These are phyloP conservation scores for Leucopternis melanops DNA, from an alignment of 2,113 vertebrate genomes.

Conservation along the genomic window DNA sequence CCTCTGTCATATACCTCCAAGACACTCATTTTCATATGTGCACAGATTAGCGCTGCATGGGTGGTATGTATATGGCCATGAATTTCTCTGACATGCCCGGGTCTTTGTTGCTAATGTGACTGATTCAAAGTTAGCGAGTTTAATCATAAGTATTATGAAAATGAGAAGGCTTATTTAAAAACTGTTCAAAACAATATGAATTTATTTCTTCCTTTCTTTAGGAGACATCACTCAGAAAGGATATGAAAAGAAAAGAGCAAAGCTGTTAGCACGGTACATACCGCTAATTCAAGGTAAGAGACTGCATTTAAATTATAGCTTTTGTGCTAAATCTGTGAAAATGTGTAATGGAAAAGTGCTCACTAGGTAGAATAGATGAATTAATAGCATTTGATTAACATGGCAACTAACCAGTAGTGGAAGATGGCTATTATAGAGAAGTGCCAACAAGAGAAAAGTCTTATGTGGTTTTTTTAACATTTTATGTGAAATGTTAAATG, in stretches of 20 bases:
- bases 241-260: conserved; percentile 79
- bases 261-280: conserved; percentile 71
- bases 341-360: background rate
- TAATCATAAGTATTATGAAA: background rate
- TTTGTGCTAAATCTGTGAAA: background rate
- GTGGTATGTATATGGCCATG: background rate
- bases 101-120: background rate
- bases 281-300: conserved; percentile 74
- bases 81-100: background rate
- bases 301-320: background rate
- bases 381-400: background rate
- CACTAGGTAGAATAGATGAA: background rate
- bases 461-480: background rate
- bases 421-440: background rate
- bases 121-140: background rate
- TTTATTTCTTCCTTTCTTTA: conserved; percentile 35
- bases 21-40: background rate
- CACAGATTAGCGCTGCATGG: background rate
- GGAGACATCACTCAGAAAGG: conserved; percentile 81
- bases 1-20: background rate
- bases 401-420: background rate
- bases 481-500: background rate
- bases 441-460: background rate
- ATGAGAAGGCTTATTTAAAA: background rate
- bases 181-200: background rate